Percentiles rank a stretch among this genome's conserved stretches.
These are phyloP conservation scores for Pasiphila rectangulata DNA, from an alignment of 2,888 invertebrate species.

Conservation along the genomic window DNA sequence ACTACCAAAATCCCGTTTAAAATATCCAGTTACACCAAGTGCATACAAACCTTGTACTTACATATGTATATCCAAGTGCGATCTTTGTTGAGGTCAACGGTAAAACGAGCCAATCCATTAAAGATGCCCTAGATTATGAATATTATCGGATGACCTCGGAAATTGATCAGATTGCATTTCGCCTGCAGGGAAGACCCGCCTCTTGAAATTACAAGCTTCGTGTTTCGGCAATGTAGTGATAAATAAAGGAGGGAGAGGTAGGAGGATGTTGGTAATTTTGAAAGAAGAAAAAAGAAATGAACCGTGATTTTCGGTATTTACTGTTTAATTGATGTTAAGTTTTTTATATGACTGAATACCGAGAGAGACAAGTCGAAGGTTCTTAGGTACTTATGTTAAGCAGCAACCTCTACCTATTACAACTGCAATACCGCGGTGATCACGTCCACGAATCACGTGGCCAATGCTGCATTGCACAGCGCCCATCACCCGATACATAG, in stretches of 20 bases:
- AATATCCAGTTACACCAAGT: background rate
- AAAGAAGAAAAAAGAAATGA: conserved; percentile 2
- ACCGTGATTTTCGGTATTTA: too few relatives aligned
- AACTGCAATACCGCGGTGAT: too few relatives aligned
- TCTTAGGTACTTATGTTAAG: too few relatives aligned
- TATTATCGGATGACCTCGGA: conserved; percentile 59
- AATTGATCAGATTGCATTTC: conserved; percentile 59
- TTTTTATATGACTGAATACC: too few relatives aligned
- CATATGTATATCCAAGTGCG: background rate
- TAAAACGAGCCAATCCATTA: conserved; percentile 56
- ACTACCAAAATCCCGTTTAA: background rate
- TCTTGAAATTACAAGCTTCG: conserved; percentile 50
- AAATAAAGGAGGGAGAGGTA: conserved; percentile 25
- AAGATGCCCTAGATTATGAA: conserved; percentile 58
- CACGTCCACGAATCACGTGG: too few relatives aligned
- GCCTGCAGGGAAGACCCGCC: conserved; percentile 50
- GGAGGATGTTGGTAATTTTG: too few relatives aligned
- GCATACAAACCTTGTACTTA: background rate
- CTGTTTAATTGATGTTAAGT: too few relatives aligned
- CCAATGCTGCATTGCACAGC: too few relatives aligned
- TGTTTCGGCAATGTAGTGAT: conserved; percentile 28
- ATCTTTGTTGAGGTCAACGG: conserved; percentile 40
- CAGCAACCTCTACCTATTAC: too few relatives aligned
- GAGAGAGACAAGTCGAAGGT: too few relatives aligned
- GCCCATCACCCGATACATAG: too few relatives aligned